A percentile compares a stretch with the other conserved stretches of the same genome.
Conservation (phyloP, 2,113 vertebrate species). For the human region GRCh38 chr13:41308001-41308500, state of each 20-base stretch:
- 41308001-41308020: background rate
- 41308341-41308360: background rate
- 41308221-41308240: background rate
- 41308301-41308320: background rate
- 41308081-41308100: background rate
- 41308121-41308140: background rate
- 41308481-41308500: background rate
- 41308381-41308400: background rate
- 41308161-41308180: background rate
- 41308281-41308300: background rate
- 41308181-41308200: background rate
- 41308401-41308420: background rate
- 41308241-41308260: slow-evolving; percentile 16
- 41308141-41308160: background rate
- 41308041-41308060: background rate
- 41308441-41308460: background rate
- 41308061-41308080: background rate
- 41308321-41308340: slow-evolving; percentile 30
- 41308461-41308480: background rate
- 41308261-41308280: background rate
- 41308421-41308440: background rate
- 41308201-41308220: background rate
- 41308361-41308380: background rate
- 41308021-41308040: background rate
- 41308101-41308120: background rate